Evolutionary conservation across 2,888 invertebrate genomes (phyloP), one percentile per base, ranked within the genome.

Genomic region (Odontocolon sp.): DNA sequence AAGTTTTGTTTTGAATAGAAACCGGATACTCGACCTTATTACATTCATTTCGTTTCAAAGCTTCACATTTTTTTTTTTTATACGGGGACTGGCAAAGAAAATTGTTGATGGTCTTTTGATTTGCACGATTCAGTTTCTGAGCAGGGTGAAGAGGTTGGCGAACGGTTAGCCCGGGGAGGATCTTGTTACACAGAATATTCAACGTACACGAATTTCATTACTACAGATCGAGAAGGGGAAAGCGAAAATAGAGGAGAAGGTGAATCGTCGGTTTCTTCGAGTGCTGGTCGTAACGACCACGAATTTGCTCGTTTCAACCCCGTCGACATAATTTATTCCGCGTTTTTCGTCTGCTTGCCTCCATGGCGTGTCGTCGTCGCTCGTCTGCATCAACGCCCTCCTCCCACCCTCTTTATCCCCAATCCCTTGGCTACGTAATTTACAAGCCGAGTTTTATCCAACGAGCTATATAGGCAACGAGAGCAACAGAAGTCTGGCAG

Each of bases 261-360:
- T 11, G 57, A 57, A 38, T 57, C 57, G 6, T 23, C 23, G 23
- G 40, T 57, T 57, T 31, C 57, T 47, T 68, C 56, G 68, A 68
- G 67, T 73, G 66, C 33, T 61, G 73, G 45, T 26, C 59, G 36
- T 54, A 73, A 73, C 59, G 50, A 67, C 57, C 59, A 42, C 59
- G 40, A 73, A n/a, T 67, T 66, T 40, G 3, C 66, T 57, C 66
- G 52, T 42, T 68, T 18, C 67, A 47, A 11, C 26, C n/a, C 21
- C 36, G 21, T 75, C 47, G 36, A 59, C 68, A 52, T 74, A 61
- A 74, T 54, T 63, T 74, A 74, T 74, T 74, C 67, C 67, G 50
- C 61, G 45, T 74, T 74, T 74, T 74, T 74, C 45, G 45, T 74
- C 61, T 33, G 33, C 67, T 31, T 26, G 33, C 52, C 33, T 45